Conservation (phyloP, 2,888 invertebrate species). For the Trichogramma dendrolimi region DNA sequence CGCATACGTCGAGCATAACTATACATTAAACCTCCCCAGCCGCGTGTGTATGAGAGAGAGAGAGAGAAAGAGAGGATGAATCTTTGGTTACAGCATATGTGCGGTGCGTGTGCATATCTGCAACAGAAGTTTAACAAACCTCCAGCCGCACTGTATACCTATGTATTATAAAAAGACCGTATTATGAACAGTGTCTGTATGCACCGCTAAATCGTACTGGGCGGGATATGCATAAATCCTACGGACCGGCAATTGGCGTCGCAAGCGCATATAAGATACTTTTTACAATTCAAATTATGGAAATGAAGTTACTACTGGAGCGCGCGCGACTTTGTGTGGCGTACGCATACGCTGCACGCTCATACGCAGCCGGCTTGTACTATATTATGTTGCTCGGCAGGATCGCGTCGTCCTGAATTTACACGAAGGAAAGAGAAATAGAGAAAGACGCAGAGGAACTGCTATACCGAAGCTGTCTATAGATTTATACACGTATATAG, state of each 20-base stretch:
- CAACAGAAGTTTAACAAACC: conserved; percentile 13
- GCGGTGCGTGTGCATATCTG: conserved; percentile 17
- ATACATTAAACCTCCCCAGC: conserved; percentile 18
- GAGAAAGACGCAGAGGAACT: too few relatives aligned
- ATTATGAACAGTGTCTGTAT: background rate
- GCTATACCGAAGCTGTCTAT: background rate
- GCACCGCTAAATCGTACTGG: conserved; percentile 22
- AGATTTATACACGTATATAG: conserved; percentile 11
- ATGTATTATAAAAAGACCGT: too few relatives aligned
- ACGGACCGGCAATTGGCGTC: conserved; percentile 40
- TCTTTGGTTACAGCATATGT: conserved; percentile 18
- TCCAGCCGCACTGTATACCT: too few relatives aligned
- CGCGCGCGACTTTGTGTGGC: conserved; percentile 29
- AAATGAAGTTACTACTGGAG: conserved; percentile 38
- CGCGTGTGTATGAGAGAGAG: background rate
- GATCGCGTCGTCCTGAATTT: too few relatives aligned
- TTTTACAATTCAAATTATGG: conserved; percentile 51
- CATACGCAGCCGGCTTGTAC: too few relatives aligned
- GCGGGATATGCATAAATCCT: conserved; percentile 41
- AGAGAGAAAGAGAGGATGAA: background rate
- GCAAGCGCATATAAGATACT: conserved; percentile 37
- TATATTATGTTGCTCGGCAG: too few relatives aligned
- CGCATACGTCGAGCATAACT: conserved; percentile 14
- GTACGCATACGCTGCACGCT: background rate
- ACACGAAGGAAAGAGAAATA: too few relatives aligned